phyloP scores from a whole-genome alignment of 2,113 vertebrate genomes.

The Ictalurus punctatus region DNA sequence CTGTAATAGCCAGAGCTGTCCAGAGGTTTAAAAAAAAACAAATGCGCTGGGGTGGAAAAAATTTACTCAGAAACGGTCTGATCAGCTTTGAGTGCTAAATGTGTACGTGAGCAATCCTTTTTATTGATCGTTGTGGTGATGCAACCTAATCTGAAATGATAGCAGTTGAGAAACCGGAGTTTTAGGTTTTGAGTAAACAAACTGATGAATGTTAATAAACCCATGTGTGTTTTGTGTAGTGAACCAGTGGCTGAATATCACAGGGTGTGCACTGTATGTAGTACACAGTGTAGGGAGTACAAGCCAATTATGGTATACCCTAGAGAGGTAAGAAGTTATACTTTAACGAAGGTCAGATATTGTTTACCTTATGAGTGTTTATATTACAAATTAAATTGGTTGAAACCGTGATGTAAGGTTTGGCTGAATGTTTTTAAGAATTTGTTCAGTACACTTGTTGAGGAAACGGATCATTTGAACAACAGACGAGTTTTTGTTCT shows the following conservation, averaged over 20 bases:
- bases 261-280: neutral
- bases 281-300: neutral
- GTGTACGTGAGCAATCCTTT: neutral
- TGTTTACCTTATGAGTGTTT: neutral
- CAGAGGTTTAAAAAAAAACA: neutral
- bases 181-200: neutral
- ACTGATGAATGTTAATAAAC: neutral
- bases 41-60: neutral
- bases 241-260: neutral
- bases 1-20: neutral
- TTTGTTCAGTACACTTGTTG: too few relatives aligned
- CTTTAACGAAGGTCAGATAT: neutral
- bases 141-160: neutral
- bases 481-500: too few relatives aligned
- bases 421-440: too few relatives aligned
- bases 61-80: too few relatives aligned
- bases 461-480: too few relatives aligned
- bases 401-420: too few relatives aligned
- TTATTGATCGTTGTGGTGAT: neutral
- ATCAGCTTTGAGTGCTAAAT: neutral
- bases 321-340: neutral
- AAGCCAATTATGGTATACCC: neutral
- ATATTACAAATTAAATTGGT: neutral
- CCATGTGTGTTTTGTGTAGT: neutral
- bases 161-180: neutral